Conservation (phyloP, 2,888 invertebrate species). For the Heliconius sara region DNA sequence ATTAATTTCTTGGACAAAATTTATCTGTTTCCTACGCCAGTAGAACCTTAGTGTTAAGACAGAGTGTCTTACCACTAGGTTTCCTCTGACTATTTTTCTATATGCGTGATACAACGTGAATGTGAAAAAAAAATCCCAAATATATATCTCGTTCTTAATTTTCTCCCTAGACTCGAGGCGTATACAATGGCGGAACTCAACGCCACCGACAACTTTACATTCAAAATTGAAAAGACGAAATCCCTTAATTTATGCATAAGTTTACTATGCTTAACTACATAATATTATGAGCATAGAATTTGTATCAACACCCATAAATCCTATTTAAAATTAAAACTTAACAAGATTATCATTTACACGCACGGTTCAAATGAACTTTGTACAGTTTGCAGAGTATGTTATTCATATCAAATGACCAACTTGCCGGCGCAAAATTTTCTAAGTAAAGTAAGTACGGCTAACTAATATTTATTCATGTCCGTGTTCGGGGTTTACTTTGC, state of each 20-base stretch:
- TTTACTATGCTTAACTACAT: not conserved
- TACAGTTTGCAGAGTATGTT: slow-evolving; percentile 21
- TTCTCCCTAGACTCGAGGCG: not conserved
- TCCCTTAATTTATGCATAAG: not conserved
- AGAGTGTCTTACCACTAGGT: not conserved
- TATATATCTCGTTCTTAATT: no score
- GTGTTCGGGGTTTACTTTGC: slow-evolving; percentile 17
- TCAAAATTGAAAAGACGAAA: not conserved
- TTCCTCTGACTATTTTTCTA: not conserved
- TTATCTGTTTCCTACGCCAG: no score
- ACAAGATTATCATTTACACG: slow-evolving; percentile 24
- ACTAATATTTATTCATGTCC: slow-evolving; percentile 40
- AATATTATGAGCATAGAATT: not conserved
- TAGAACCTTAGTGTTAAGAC: not conserved
- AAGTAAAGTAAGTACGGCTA: slow-evolving; percentile 25
- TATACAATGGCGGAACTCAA: not conserved
- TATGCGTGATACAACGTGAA: not conserved
- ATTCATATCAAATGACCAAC: slow-evolving; percentile 35
- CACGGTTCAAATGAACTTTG: slow-evolving; percentile 5
- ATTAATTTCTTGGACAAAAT: no score
- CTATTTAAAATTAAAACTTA: slow-evolving; percentile 14
- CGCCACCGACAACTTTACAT: not conserved
- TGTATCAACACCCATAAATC: not conserved
- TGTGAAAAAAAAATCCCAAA: not conserved
- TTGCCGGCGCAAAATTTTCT: slow-evolving; percentile 28